These are phyloP conservation scores for Columba livia DNA, from an alignment of 2,113 vertebrate genomes.

Conservation along the genomic window DNA sequence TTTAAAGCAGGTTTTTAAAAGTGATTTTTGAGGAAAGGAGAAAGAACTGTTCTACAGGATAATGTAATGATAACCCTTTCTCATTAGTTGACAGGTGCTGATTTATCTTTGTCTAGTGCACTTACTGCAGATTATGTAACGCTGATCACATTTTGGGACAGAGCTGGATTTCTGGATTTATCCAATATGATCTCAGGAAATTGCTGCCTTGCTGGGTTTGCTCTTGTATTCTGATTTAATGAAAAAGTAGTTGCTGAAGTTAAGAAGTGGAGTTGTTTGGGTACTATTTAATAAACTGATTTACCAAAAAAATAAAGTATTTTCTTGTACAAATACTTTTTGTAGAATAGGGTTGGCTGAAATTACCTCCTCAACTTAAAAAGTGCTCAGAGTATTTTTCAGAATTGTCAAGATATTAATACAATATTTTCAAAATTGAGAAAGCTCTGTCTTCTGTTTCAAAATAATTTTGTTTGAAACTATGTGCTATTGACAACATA, in stretches of 20 bases:
- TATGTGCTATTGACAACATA: background rate
- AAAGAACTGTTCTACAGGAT: background rate
- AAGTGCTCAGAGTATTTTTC: background rate
- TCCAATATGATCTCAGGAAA: background rate
- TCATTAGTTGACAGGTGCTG: constrained; percentile 21
- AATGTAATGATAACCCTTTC: constrained; percentile 23
- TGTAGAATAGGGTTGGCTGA: background rate
- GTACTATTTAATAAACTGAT: background rate
- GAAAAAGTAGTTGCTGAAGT: background rate
- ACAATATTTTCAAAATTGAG: background rate
- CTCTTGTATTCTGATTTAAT: background rate
- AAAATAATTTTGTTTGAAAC: background rate
- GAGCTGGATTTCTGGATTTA: constrained; percentile 26
- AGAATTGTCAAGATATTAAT: background rate
- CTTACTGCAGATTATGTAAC: background rate
- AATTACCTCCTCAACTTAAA: background rate
- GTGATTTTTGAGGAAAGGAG: background rate
- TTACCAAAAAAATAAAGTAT: background rate
- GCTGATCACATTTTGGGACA: background rate
- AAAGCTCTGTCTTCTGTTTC: background rate
- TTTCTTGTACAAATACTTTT: background rate
- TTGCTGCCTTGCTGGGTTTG: background rate
- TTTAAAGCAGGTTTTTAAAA: background rate
- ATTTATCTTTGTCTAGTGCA: constrained; percentile 18
- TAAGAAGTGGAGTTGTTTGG: background rate